phyloP scores from a whole-genome alignment of 2,113 vertebrate genomes.

The Cavia porcellus region DNA sequence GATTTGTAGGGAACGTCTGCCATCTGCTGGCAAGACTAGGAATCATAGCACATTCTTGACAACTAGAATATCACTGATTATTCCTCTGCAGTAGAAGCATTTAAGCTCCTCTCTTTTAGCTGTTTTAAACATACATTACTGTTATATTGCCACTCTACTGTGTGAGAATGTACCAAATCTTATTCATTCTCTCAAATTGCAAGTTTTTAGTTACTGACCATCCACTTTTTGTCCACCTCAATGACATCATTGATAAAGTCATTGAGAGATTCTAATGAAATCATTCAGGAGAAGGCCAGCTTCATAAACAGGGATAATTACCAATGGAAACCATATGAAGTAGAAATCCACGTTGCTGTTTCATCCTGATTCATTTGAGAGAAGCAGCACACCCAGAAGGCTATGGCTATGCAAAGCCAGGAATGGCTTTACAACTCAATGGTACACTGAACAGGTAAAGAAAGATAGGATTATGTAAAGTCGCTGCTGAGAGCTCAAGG shows the following conservation, averaged over 20 bases:
- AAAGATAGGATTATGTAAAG: neutral
- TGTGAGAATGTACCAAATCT: neutral
- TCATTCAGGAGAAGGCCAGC: neutral
- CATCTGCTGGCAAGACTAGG: conserved; percentile 55
- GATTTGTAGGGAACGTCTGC: conserved; percentile 24
- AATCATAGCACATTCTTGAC: neutral
- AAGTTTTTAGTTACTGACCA: too few relatives aligned
- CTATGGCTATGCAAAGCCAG: neutral
- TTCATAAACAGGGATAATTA: neutral
- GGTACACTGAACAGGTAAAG: neutral
- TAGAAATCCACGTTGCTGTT: fast-evolving
- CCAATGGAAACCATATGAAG: fast-evolving
- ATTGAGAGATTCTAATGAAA: neutral
- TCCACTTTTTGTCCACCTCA: neutral
- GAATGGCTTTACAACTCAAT: too few relatives aligned
- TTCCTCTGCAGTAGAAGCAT: neutral
- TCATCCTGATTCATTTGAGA: neutral
- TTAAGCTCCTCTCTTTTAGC: neutral
- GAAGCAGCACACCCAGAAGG: neutral
- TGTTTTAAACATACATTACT: neutral
- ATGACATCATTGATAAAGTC: neutral
- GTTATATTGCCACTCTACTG: neutral
- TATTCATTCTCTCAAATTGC: neutral
- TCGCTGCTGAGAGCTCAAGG: neutral
- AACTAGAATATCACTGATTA: too few relatives aligned